Evolutionary conservation across 2,888 invertebrate species (phyloP), one percentile per base, ranked within the genome.

Genomic region (Keiferia lycopersicella): DNA sequence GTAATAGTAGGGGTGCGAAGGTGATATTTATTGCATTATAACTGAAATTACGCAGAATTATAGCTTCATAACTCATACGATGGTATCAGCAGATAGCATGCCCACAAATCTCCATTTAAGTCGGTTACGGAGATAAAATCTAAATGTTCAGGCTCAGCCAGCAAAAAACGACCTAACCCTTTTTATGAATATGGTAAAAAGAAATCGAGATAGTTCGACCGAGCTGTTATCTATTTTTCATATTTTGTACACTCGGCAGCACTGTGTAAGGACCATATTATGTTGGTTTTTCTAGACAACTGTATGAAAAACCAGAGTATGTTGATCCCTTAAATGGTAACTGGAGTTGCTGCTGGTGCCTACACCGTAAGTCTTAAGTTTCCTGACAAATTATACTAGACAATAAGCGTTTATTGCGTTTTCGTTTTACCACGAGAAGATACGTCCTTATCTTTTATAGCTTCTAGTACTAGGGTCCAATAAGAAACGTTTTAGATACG

Each of bases 51-150:
- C 71, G 66, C 65, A 70, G 69, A 69, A 69, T 68, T 67, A 68
- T 69, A 65, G 63, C 70, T 72, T 72, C 73, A 70, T 73, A 76
- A 72, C 69, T 77, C 72, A 71, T 68, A 67, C 64, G 73, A 78
- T 78, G 72, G 66, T 75, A 77, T 78, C 76, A 48, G 64, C 64
- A 70, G 63, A 70, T 71, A 73, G 69, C 69, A 66, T 73, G 72
- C 71, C 68, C 69, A 79, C 75, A 78, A 76, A 80, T 79, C 73
- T 76, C 76, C 74, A 81, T 81, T 78, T 77, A 73, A 69, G 76
- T 73, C 73, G 50, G 68, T 71, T 70, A 72, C 68, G 66, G 68
- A 68, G 73, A 79, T 77, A 76, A 41, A 65, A 81, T 78, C 75
- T 59, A 71, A 71, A 69, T 67, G 68, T 63, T 67, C 63, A 67